Evolutionary conservation across 2,797 vertebrate genomes (phyloP).

Genomic region (Lepidocolaptes lacrymiger): DNA sequence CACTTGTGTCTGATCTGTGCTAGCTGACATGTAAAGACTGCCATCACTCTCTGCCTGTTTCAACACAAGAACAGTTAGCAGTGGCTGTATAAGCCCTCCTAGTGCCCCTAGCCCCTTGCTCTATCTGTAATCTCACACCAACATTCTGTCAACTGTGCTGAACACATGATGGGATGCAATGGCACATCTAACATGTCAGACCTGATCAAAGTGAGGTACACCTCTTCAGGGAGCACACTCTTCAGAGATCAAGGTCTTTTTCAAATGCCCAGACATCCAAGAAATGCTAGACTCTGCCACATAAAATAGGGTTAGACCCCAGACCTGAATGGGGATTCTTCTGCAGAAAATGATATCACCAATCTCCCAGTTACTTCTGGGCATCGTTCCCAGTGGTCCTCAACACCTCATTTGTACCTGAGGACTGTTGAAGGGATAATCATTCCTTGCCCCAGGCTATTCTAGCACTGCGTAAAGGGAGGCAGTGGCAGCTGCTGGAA

Average conservation of each 20-base stretch:
- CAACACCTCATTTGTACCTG: background rate
- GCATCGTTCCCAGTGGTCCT: background rate
- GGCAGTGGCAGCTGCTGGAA: background rate
- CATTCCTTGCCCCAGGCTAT: background rate
- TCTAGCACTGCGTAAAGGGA: background rate
- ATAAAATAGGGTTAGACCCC: background rate
- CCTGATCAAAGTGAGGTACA: background rate
- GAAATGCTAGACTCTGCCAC: background rate
- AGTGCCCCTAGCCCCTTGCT: background rate
- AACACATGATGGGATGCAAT: accelerated
- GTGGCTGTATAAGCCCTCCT: background rate
- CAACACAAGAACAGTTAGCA: background rate
- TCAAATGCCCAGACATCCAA: background rate
- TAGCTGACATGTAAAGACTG: background rate
- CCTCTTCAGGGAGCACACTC: background rate
- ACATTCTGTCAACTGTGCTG: background rate
- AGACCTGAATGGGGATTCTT: background rate
- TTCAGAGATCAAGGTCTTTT: background rate
- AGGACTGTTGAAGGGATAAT: background rate
- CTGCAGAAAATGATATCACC: background rate
- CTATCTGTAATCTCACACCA: background rate
- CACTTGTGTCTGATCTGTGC: background rate
- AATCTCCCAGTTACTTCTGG: background rate
- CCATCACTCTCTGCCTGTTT: background rate
- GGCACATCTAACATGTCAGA: background rate